Evolutionary conservation across 1,140 invertebrate species (phyloP), one percentile per base, ranked within the genome.

Genomic region (Bombus impatiens): DNA sequence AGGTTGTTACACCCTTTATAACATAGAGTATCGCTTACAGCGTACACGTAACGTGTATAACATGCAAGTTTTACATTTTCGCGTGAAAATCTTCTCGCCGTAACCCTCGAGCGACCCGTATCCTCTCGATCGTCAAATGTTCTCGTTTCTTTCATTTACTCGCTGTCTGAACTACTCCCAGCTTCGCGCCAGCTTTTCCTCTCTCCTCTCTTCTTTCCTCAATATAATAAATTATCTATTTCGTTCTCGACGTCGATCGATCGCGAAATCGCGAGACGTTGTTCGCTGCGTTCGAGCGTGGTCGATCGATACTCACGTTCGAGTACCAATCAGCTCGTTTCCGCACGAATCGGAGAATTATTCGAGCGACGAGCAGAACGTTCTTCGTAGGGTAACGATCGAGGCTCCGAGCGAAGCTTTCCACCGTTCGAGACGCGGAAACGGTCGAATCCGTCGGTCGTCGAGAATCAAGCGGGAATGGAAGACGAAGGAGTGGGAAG

Each of bases 291-390:
- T 10, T 71, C 22, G 65, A 71, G 3, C 35, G 32, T 75, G 22
- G 1, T 6, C 68, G 84, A 86, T 86, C 84, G 78, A 86, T 81
- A 72, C 82, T 53, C 47, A 25, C 53, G 53, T 13, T 42, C 35
- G 70, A 89, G 86, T 76, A 89, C 87, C 88, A 89, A 89, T 89
- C 87, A 83, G 80, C 75, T 89, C 78, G 77, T 89, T 89, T 89
- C 88, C 88, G 85, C 88, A 47, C 87, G 88, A 90, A 87, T 90
- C 82, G 70, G 59, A 76, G 79, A 89, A 89, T 89, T 89, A 89
- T 89, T 89, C 84, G 88, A 89, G 87, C 86, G 70, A 70, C 68
- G 75, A 71, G 84, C 44, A 22, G 59, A 76, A 89, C 71, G 68
- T 88, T 80, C 87, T 44, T 47, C 75, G 59, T 42, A 28, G 82